Evolutionary conservation across 2,888 invertebrate genomes (phyloP).

Genomic region (Polyploca ridens): DNA sequence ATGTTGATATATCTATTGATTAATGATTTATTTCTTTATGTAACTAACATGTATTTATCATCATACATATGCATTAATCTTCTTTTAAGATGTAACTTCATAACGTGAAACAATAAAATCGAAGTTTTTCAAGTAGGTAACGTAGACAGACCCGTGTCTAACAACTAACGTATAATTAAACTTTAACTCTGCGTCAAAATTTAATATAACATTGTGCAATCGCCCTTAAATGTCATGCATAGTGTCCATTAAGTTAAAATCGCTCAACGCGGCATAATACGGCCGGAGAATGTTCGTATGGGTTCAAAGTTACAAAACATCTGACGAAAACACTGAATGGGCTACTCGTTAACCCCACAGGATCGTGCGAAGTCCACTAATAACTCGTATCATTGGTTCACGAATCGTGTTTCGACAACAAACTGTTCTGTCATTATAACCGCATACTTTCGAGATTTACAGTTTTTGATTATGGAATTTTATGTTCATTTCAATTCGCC

Average conservation of each 20-base stretch:
- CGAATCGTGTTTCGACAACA: neutral
- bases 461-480: too few species aligned
- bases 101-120: neutral
- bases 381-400: conserved; percentile 27
- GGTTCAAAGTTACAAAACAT: conserved; percentile 20
- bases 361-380: conserved; percentile 43
- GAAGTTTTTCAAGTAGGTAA: neutral
- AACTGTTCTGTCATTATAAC: neutral
- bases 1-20: too few species aligned
- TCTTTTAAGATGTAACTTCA: too few species aligned
- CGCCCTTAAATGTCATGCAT: conserved; percentile 8
- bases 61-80: too few species aligned
- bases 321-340: conserved; percentile 37
- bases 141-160: neutral
- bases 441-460: too few species aligned
- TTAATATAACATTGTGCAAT: neutral
- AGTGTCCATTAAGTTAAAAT: conserved; percentile 6
- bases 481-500: too few species aligned
- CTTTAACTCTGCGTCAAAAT: neutral
- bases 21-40: too few species aligned
- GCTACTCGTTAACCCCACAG: conserved; percentile 40
- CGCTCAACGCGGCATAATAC: neutral
- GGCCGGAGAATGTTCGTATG: neutral
- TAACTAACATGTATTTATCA: too few species aligned
- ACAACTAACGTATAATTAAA: neutral